Base-by-base conservation (phyloP, 2,888 invertebrate genomes). In the Malacosoma neustria region DNA sequence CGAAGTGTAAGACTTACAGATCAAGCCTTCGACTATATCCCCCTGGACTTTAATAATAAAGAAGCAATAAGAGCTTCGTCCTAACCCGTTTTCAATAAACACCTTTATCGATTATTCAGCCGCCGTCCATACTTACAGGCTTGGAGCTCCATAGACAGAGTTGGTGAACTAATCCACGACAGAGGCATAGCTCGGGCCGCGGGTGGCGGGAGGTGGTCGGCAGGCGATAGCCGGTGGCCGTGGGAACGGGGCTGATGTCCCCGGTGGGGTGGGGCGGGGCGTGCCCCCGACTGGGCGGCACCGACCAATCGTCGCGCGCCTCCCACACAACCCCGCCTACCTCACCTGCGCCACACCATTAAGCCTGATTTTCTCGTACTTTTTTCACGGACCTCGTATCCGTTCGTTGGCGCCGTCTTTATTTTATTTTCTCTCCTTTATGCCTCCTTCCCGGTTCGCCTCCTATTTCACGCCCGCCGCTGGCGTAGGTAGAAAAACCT, bases 31-130 rank as follows among this genome's bases (percentile, higher is more conserved):
- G 48, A 46, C 55, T 61, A 61, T 64, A 70, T 58, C 48, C 55
- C 55, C 48, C 49, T 48, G 45, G 47, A 58, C 61, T 71, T 82
- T 69, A 80, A 80, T 81, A 80, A 81, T 81, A 80, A 81, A 82
- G 77, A 76, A 77, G 80, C 79, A 76, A 79, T 82, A 81, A 76
- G 76, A 75, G 74, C 75, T 71, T 66, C 75, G 70, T 77, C 77
- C 74, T 81, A 74, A 82, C 75, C 80, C 80, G 79, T 81, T 82
- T 84, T 84, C 84, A 85, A 85, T 84, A 85, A 85, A 85, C 84
- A 84, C 84, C 84, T 84, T 80, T 85, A 85, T 85, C 82, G 84
- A 85, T 85, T 85, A 85, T 85, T 84, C 82, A 82, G 76, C 64
- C 65, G 72, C 77, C 63, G 80, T 76, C 80, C 82, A 79, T 82